Percentiles rank a stretch among this genome's conserved stretches.
Conservation (phyloP, 37 sponge, comb jelly and placozoan genomes). For the Chondrilla cf. caribensis region DNA sequence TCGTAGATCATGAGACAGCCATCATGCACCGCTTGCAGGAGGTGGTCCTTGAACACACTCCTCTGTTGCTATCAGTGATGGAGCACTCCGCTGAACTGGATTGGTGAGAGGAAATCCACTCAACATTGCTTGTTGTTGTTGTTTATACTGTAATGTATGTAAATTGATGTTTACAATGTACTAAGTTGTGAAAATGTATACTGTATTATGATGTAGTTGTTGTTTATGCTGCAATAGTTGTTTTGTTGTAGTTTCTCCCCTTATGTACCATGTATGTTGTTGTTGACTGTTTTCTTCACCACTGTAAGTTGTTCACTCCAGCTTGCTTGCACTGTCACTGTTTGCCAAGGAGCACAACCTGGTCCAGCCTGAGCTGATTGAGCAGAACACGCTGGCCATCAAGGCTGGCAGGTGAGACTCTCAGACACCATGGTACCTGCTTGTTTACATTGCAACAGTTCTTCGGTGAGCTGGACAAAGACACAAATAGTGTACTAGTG, state of each 20-base stretch:
- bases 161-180: no score
- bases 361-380: conserved; percentile 69
- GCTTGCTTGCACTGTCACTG: conserved; percentile 77
- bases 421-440: no score
- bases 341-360: conserved; percentile 86
- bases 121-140: no score
- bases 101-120: conserved; percentile 58
- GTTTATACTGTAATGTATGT: no score
- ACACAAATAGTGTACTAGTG: no score
- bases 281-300: background rate
- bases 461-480: no score
- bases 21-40: conserved; percentile 95
- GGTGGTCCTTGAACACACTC: conserved; percentile 73
- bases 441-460: no score
- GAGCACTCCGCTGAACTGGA: conserved; percentile 91
- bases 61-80: conserved; percentile 54
- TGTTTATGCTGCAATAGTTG: background rate
- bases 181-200: background rate
- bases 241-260: background rate
- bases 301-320: conserved; percentile 7
- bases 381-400: conserved; percentile 72
- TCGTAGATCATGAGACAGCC: conserved; percentile 80
- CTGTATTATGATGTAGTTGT: background rate
- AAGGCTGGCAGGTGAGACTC: conserved; percentile 72
- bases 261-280: background rate